Evolutionary conservation across 2,113 vertebrate genomes (phyloP), one percentile per base, ranked within the genome.

Genomic region (Rhombomys opimus): DNA sequence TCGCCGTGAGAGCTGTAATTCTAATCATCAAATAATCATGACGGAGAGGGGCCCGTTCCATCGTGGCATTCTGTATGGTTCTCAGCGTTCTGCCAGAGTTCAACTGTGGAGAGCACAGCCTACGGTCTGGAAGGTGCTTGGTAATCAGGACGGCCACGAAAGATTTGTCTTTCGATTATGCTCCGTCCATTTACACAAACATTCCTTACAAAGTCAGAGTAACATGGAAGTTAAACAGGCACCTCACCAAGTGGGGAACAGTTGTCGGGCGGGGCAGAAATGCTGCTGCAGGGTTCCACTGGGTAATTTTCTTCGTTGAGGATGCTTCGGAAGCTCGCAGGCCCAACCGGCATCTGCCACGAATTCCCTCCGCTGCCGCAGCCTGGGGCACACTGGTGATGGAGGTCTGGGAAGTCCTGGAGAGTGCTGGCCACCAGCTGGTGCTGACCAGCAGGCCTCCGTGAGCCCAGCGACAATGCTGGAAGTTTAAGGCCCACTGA

Each of bases 1-100:
- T 97, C 90, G 6, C 0, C 87, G 35, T 95, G 41, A 68, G 89
- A 92, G 80, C 97, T 93, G 63, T 0, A 92, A 97, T 97, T 97
- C 88, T 96, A 98, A 96, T 97, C 88, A 97, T 95, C 96, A 94
- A 97, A 97, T 94, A 95, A 96, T 87, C 94, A 95, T 89, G 96
- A 94, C 84, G 94, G 94, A 91, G 89, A 97, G 87, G 59, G 94
- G 59, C 68, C 87, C 63, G 68, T 85, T 93, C 93, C 52, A 67
- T 91, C 61, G 35, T 70, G 82, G 95, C 77, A 52, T 35, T 91
- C 78, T 30, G 30, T 84, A 59, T 25, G 46, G 65, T 80, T 92
- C 89, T 89, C 89, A 87, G 87, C 63, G 87, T 93, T 95, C 87
- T 94, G 84, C 68, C 84, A 85, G 57, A 52, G 86, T 95, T 89